phyloP scores from a whole-genome alignment of 1,140 invertebrate genomes.

The Pseudomyrmex dendroicus region DNA sequence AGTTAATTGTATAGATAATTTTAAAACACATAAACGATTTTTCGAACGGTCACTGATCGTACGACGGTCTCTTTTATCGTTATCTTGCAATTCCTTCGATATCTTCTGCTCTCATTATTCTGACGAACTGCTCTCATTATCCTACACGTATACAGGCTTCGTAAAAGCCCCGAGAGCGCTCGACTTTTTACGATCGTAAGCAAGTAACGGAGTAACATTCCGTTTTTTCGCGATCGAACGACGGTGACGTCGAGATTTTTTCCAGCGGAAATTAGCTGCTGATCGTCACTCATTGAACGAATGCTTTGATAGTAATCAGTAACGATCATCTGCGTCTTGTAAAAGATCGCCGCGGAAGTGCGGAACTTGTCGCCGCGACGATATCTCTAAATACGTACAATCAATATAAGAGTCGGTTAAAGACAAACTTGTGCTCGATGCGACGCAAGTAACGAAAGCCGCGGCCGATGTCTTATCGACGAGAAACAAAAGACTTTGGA shows the following conservation, averaged over 20 bases:
- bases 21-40: constrained; percentile 50
- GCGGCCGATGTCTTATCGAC: not conserved
- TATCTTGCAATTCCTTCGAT: constrained; percentile 42
- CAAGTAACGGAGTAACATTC: constrained; percentile 26
- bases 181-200: constrained; percentile 21
- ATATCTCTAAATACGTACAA: constrained; percentile 11
- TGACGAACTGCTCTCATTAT: constrained; percentile 49
- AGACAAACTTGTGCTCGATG: constrained; percentile 7
- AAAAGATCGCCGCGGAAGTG: constrained; percentile 35
- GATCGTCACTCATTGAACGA: constrained; percentile 13
- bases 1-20: constrained; percentile 57
- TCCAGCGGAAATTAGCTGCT: constrained; percentile 37
- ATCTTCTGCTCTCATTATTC: constrained; percentile 49
- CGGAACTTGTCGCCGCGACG: not conserved
- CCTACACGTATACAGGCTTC: constrained; percentile 1
- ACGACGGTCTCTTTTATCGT: constrained; percentile 45
- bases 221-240: constrained; percentile 11
- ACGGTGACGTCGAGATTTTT: constrained; percentile 10
- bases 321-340: constrained; percentile 35
- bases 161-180: constrained; percentile 27
- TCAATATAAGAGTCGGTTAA: constrained; percentile 10
- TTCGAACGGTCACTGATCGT: constrained; percentile 43
- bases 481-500: constrained; percentile 10
- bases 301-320: not conserved
- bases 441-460: constrained; percentile 23